phyloP scores from a whole-genome alignment of 2,113 vertebrate genomes.

The Lichenostomus cassidix region DNA sequence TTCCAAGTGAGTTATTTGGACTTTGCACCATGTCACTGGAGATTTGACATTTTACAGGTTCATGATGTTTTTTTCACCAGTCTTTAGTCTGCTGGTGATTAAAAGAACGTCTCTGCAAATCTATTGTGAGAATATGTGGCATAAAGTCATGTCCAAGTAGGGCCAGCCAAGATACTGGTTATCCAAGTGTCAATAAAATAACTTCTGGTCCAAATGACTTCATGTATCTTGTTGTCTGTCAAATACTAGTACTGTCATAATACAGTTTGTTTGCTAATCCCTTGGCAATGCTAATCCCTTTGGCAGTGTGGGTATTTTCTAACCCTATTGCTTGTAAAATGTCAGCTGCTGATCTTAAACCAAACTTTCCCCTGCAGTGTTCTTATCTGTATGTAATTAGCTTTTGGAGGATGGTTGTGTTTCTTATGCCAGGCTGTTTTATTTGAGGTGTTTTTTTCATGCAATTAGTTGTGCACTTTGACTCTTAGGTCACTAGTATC shows the following conservation, averaged over 20 bases:
- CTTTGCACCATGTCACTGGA: neutral
- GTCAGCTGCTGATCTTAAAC: neutral
- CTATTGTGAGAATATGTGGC: neutral
- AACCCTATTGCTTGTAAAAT: neutral
- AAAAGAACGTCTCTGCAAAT: neutral
- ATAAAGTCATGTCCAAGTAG: neutral
- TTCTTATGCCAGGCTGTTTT: neutral
- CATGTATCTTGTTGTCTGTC: neutral
- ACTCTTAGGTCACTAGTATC: neutral
- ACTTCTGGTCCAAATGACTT: neutral
- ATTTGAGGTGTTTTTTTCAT: neutral
- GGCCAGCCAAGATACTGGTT: neutral
- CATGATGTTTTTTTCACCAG: neutral
- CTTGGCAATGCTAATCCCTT: neutral
- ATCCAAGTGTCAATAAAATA: constrained; percentile 6
- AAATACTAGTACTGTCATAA: neutral
- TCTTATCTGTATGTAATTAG: neutral
- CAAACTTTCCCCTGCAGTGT: neutral
- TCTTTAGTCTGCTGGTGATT: neutral
- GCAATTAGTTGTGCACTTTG: neutral
- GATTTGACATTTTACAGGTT: neutral
- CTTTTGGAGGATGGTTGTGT: neutral
- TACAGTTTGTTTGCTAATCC: neutral
- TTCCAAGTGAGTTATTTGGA: neutral
- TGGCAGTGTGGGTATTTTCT: neutral